phyloP scores from a whole-genome alignment of 2,113 vertebrate genomes.

The Dendropsophus ebraccatus region DNA sequence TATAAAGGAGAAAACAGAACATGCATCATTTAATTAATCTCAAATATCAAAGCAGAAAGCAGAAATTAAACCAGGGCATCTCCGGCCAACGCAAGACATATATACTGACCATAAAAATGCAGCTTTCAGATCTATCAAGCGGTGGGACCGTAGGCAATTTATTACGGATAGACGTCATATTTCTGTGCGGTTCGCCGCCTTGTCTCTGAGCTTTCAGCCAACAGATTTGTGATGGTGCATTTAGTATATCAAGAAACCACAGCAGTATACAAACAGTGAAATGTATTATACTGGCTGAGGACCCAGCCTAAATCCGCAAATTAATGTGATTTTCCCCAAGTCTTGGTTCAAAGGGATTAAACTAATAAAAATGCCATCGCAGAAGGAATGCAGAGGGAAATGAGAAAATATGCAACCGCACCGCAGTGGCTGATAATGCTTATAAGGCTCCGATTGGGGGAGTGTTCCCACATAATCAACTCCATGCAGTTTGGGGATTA shows the following conservation, averaged over 20 bases:
- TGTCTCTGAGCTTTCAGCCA: neutral
- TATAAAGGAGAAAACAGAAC: neutral
- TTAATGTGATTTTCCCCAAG: constrained; percentile 10
- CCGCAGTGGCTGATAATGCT: neutral
- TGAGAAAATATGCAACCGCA: neutral
- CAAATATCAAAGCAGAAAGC: constrained; percentile 23
- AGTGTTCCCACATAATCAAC: too few relatives aligned
- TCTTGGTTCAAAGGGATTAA: constrained; percentile 16
- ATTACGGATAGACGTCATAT: constrained; percentile 11
- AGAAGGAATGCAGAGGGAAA: neutral
- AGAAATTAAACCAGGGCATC: neutral
- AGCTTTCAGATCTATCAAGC: neutral
- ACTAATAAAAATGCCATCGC: constrained; percentile 11
- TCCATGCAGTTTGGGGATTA: too few relatives aligned
- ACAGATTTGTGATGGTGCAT: constrained; percentile 34
- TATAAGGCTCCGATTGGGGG: neutral
- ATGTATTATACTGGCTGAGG: constrained; percentile 8
- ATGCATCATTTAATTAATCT: constrained; percentile 12
- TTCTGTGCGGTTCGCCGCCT: neutral
- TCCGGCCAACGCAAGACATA: constrained; percentile 3
- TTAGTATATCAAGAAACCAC: constrained; percentile 22
- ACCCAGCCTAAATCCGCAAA: constrained; percentile 20
- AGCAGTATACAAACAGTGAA: constrained; percentile 1
- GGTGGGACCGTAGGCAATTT: neutral
- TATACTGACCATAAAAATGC: neutral